Evolutionary conservation across 2,888 invertebrate genomes (phyloP).

Genomic region (Caradrina clavipalpis): DNA sequence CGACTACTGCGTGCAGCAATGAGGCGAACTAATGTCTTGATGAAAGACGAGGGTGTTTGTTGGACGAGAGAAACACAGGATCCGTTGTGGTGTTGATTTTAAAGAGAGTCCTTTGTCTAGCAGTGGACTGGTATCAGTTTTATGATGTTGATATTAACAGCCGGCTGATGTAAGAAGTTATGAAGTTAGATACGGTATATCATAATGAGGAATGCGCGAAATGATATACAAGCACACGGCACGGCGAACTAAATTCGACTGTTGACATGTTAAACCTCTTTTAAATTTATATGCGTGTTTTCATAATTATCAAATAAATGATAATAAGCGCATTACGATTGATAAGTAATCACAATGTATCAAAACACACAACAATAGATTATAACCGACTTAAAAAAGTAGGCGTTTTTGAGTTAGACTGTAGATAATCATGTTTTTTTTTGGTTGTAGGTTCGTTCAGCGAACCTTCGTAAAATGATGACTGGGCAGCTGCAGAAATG

Average conservation of each 20-base stretch:
- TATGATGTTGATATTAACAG: neutral
- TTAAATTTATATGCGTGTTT: neutral
- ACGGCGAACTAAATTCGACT: neutral
- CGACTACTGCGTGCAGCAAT: neutral
- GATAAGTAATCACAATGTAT: conserved; percentile 11
- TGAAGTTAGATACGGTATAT: neutral
- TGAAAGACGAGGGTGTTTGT: neutral
- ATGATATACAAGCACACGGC: neutral
- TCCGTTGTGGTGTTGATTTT: neutral
- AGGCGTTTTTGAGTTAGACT: too few species aligned
- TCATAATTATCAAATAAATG: conserved; percentile 10
- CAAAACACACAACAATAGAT: too few species aligned
- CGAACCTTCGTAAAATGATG: too few species aligned
- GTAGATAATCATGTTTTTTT: too few species aligned
- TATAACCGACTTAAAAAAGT: too few species aligned
- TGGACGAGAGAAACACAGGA: neutral
- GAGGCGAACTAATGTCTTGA: too few species aligned
- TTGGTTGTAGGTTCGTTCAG: too few species aligned
- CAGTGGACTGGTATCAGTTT: neutral
- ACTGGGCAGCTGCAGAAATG: too few species aligned
- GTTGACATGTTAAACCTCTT: neutral
- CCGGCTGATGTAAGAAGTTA: neutral
- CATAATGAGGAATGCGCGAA: neutral
- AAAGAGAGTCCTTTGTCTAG: neutral
- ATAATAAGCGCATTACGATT: conserved; percentile 5